phyloP scores from a whole-genome alignment of 1,140 invertebrate genomes.

The Bombus picipes region DNA sequence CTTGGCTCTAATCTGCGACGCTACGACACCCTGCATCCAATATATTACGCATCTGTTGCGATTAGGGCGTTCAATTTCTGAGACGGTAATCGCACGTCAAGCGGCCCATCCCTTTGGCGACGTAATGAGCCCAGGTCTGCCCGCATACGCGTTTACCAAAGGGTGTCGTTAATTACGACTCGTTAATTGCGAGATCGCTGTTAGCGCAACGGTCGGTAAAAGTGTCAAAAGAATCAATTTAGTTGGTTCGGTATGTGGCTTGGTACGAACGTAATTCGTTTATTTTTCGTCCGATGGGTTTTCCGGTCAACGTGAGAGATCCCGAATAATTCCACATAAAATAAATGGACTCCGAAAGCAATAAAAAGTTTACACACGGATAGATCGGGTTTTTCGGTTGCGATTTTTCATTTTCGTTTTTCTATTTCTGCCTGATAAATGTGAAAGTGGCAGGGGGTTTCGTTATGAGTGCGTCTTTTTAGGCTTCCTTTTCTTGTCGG shows the following conservation, averaged over 20 bases:
- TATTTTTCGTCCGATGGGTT: slow-evolving; percentile 36
- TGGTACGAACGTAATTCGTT: slow-evolving; percentile 42
- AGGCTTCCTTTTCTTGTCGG: background rate
- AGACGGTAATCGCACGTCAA: background rate
- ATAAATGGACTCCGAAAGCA: slow-evolving; percentile 43
- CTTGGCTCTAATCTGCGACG: too few relatives aligned
- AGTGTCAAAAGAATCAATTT: slow-evolving; percentile 32
- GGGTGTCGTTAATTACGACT: background rate
- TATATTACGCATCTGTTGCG: background rate
- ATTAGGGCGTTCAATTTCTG: background rate
- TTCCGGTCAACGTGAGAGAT: background rate
- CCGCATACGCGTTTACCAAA: background rate
- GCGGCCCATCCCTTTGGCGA: slow-evolving; percentile 5
- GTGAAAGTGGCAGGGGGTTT: background rate
- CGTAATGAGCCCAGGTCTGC: background rate
- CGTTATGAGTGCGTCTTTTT: background rate
- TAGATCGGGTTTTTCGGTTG: background rate
- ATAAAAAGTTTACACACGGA: background rate
- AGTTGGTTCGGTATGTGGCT: background rate
- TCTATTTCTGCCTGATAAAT: background rate
- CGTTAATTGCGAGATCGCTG: slow-evolving; percentile 26
- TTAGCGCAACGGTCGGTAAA: background rate
- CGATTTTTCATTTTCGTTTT: background rate
- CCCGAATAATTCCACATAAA: slow-evolving; percentile 27
- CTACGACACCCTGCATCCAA: background rate